Conservation (phyloP, 2,888 invertebrate species). For the Pristionchus fissidentatus region DNA sequence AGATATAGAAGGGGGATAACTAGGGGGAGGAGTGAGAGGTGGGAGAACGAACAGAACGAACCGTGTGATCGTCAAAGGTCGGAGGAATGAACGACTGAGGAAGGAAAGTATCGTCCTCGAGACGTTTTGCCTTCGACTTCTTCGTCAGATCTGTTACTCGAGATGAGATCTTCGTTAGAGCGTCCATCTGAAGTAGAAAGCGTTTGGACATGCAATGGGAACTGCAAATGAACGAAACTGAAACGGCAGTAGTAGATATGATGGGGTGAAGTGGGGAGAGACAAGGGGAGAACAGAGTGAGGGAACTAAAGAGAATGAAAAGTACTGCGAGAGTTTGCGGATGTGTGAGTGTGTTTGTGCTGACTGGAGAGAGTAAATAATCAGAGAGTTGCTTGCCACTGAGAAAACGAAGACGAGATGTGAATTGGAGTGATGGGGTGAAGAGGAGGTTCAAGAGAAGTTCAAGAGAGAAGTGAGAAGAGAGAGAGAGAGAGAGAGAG, state of each 20-base stretch:
- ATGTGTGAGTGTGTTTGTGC: conserved; percentile 46
- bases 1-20: conserved; percentile 27
- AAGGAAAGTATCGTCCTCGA: conserved; percentile 38
- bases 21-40: neutral
- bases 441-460: conserved; percentile 28
- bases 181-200: conserved; percentile 16
- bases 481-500: neutral
- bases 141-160: conserved; percentile 43
- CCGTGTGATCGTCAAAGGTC: conserved; percentile 10
- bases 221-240: conserved; percentile 12
- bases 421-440: neutral
- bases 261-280: neutral
- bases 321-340: conserved; percentile 45
- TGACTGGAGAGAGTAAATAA: conserved; percentile 47
- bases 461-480: conserved; percentile 20
- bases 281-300: neutral
- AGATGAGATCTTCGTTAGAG: conserved; percentile 44
- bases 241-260: conserved; percentile 12
- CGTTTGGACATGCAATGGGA: neutral
- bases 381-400: conserved; percentile 25
- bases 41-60: conserved; percentile 18
- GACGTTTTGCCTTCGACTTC: neutral
- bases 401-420: conserved; percentile 24
- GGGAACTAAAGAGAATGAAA: conserved; percentile 37
- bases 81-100: conserved; percentile 44